A percentile compares a stretch with the other conserved stretches of the same genome.
These are phyloP conservation scores for Saguinus midas DNA, from an alignment of 2,113 vertebrate species.

Conservation along the genomic window DNA sequence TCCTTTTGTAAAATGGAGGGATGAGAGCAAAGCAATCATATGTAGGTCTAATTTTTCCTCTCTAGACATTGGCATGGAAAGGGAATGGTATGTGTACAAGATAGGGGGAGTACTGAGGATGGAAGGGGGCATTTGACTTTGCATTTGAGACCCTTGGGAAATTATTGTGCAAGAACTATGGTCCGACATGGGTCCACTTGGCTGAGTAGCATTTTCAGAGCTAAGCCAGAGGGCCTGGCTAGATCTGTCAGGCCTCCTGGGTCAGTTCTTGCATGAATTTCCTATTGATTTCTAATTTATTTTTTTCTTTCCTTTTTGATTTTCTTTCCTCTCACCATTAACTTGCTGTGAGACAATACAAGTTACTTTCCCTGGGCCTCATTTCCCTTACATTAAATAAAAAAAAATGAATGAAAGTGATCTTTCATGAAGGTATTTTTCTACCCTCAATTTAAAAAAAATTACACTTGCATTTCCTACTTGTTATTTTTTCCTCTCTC, in stretches of 20 bases:
- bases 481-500: not conserved
- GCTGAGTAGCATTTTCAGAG: not conserved
- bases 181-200: rapidly evolving
- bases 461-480: not conserved
- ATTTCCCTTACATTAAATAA: not conserved
- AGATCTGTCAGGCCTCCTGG: not conserved
- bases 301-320: not conserved
- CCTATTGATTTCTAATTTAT: not conserved
- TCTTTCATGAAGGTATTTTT: not conserved
- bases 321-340: slow-evolving; percentile 1
- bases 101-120: not conserved
- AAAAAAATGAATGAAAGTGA: not conserved
- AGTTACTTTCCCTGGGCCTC: not conserved
- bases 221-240: not conserved
- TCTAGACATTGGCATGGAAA: not conserved
- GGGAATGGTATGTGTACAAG: not conserved
- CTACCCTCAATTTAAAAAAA: not conserved
- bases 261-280: not conserved
- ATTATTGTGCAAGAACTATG: no score
- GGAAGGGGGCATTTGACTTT: not conserved
- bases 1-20: slow-evolving; percentile 63
- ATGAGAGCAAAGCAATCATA: not conserved
- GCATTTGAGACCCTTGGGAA: not conserved
- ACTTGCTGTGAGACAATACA: not conserved
- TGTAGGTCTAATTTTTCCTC: not conserved